Evolutionary conservation across 2,113 vertebrate species (phyloP), one percentile per base, ranked within the genome.

Genomic region (Philantomba maxwellii): DNA sequence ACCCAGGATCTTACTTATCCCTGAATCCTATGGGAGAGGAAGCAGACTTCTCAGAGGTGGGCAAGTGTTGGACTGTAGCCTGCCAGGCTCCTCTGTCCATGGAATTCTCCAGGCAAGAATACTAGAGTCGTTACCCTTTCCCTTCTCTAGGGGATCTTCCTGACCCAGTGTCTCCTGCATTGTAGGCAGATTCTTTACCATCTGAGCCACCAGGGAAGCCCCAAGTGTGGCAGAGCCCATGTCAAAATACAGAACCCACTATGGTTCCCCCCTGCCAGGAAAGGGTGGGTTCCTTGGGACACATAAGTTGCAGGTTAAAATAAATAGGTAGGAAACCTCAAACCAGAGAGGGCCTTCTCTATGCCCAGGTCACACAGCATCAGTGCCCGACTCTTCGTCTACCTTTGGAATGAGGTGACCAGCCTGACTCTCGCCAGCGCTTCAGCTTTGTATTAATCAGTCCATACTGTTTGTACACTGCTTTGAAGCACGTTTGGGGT

Each of bases 301-400:
- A n/a, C 4, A 30, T 14, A 87, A 60, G 28, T 30, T 30, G 17
- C 28, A 14, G 30, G 62, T 36, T 73, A 62, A 92, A 45, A 80
- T 4, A 12, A 95, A 25, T 60, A 92, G 43, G 36, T 16, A 21
- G 33, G 66, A 73, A 30, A 39, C 12, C 33, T 81, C 43, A 28
- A n/a, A 73, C 36, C 93, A 92, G 94, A 64, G 51, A 92, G 36
- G 84, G 60, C 5, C 58, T 75, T 92, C 36, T 92, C 57, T 43
- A 5, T 64, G 51, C n/a, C 47, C 57, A 17, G 6, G 23, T 88
- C 75, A 81, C 87, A 51, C 17, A 49, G 94, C 90, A 2, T 25
- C 84, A 16, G 47, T 13, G 23, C 53, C 11, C 4, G 4, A 4
- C 19, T 70, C 47, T 11, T 36, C 5, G 5, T 73, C 55, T 21